Evolutionary conservation across 2,888 invertebrate genomes (phyloP), one percentile per base, ranked within the genome.

Genomic region (Pimpla rufipes): DNA sequence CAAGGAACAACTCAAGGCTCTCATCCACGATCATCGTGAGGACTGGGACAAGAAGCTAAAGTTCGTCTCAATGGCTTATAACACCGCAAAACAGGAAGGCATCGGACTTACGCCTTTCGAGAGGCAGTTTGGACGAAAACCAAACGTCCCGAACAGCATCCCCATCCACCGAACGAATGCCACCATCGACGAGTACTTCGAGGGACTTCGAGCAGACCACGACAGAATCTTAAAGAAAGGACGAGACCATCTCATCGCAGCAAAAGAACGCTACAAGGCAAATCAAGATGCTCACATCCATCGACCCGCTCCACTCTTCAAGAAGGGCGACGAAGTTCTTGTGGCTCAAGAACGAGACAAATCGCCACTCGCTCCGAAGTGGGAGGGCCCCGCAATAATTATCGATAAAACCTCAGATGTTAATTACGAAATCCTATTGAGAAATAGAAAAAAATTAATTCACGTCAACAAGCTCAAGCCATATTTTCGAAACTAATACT

Each of bases 111-210:
- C 23, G 11, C 70, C 55, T 6, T 55, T 70, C 23, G 71, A 57
- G n/a, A 71, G 57, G 57, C 42, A 57, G 23, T 71, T 70, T 13
- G 55, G 70, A 35, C 21, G 70, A 0, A 70, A 70, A 55, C 70
- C 40, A 11, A 70, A 70, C 23, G 21, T 57, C 10, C 57, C 16
- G 21, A 71, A 71, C 40, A 29, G 23, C 23, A n/a, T 66, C 6
- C 66, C 45, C 4, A 66, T 66, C 23, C 47, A 66, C 13, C 45
- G 66, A 8, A 47, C 21, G 21, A 64, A 64, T 13, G 21, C 21
- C 18, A 64, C 64, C 11, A 52, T 70, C 55, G 55, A 55, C 35
- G 35, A 70, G 18, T 70, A 55, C 50, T 50, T 67, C 35, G 67
- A 67, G 50, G 67, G 67, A 67, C 67, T 67, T 10, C 67, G 50